Evolutionary conservation across 2,888 invertebrate species (phyloP).

Genomic region (Acanthosepion esculentum): DNA sequence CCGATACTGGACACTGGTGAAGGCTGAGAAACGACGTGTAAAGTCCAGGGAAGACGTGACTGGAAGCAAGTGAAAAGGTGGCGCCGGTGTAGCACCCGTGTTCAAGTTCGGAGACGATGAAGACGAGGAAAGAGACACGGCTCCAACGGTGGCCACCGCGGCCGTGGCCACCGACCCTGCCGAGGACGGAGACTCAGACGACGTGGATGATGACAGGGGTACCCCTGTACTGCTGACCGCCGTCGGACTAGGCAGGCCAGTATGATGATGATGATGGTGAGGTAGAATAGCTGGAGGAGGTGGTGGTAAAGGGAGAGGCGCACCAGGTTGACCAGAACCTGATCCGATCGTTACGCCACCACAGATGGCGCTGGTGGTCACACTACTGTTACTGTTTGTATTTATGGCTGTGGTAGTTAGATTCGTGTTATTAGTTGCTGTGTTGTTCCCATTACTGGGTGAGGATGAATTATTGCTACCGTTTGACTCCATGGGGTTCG

Average conservation of each 20-base stretch:
- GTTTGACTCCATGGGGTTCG: not conserved
- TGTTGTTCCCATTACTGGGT: not conserved
- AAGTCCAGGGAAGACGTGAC: slow-evolving; percentile 40
- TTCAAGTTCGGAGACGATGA: not conserved
- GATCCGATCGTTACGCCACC: not conserved
- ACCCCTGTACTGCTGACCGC: not conserved
- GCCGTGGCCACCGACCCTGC: not conserved
- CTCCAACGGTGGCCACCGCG: not conserved
- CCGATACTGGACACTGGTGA: slow-evolving; percentile 40
- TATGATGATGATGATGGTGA: not conserved
- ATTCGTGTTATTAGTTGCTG: not conserved
- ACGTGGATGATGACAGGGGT: slow-evolving; percentile 2
- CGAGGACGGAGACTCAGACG: slow-evolving; percentile 23
- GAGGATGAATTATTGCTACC: not conserved
- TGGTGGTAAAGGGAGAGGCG: not conserved
- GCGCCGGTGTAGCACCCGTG: not conserved
- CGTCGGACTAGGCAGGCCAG: not conserved
- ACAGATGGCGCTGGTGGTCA: not conserved
- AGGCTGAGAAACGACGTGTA: slow-evolving; percentile 38
- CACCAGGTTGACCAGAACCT: not conserved
- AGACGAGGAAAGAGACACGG: not conserved
- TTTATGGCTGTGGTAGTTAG: not conserved
- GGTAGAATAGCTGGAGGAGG: not conserved
- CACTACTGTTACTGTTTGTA: not conserved
- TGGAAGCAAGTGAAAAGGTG: not conserved